Conservation (phyloP, 2,888 invertebrate species). For the Iphiclides podalirius region DNA sequence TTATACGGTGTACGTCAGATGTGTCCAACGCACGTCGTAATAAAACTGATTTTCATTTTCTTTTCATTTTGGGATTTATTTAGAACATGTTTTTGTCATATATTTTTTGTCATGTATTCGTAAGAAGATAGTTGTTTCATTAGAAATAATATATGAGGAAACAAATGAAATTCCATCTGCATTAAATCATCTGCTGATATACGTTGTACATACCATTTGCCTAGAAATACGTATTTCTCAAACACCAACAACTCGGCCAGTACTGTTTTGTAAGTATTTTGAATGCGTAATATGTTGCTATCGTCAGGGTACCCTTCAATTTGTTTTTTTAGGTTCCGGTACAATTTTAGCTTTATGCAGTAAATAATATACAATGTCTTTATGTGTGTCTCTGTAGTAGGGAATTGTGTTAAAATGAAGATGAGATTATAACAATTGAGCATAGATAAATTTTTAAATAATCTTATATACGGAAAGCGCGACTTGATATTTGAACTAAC, state of each 20-base stretch:
- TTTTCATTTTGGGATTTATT: too few relatives aligned
- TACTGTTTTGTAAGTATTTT: conserved; percentile 15
- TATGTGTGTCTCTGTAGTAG: conserved; percentile 3
- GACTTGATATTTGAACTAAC: too few relatives aligned
- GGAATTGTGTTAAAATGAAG: not conserved
- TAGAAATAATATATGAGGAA: too few relatives aligned
- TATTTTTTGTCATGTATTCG: too few relatives aligned
- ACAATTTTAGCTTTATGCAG: conserved; percentile 13
- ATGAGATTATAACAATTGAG: conserved; percentile 3
- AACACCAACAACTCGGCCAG: conserved; percentile 24
- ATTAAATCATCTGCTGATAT: conserved; percentile 9
- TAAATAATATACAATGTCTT: not conserved
- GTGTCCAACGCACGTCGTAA: too few relatives aligned
- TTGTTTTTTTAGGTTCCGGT: conserved; percentile 6
- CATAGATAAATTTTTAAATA: conserved; percentile 12
- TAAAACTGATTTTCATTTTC: too few relatives aligned
- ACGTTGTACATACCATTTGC: conserved; percentile 22
- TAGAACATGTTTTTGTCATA: too few relatives aligned
- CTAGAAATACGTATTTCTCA: conserved; percentile 22
- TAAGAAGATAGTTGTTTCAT: too few relatives aligned
- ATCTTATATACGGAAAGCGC: not conserved
- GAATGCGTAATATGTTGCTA: conserved; percentile 20
- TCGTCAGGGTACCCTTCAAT: conserved; percentile 22
- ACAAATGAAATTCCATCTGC: too few relatives aligned
- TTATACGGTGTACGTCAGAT: too few relatives aligned